Percentiles rank a stretch among this genome's conserved stretches.
Evolutionary conservation across 2,113 vertebrate species (phyloP).

Genomic region (Lethenteron camtschaticum): DNA sequence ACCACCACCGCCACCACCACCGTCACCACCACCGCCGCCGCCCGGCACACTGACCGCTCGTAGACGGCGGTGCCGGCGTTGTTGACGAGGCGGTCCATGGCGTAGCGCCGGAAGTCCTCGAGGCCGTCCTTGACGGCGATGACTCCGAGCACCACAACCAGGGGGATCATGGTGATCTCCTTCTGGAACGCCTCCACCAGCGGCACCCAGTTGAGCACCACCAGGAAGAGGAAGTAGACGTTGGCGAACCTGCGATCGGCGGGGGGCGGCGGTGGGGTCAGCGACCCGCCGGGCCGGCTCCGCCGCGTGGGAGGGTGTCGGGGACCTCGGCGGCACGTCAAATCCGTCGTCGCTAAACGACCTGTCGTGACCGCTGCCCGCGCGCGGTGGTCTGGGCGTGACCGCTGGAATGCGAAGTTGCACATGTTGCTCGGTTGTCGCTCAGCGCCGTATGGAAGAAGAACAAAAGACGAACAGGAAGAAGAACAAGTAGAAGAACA

Average conservation of each 20-base stretch:
- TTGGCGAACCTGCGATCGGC: slow-evolving; percentile 45
- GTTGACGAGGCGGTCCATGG: slow-evolving; percentile 68
- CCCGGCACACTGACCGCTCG: slow-evolving; percentile 33
- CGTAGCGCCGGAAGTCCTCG: slow-evolving; percentile 72
- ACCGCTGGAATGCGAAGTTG: not conserved
- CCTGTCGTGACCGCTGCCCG: not conserved
- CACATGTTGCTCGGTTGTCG: not conserved
- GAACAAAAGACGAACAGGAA: too few species aligned
- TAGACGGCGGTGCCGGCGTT: slow-evolving; percentile 47
- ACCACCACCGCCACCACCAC: too few species aligned
- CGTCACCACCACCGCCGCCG: too few species aligned
- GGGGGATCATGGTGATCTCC: slow-evolving; percentile 85
- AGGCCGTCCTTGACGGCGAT: slow-evolving; percentile 78
- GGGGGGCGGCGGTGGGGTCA: not conserved
- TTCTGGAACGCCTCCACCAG: slow-evolving; percentile 87
- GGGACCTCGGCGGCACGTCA: not conserved
- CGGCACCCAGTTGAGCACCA: slow-evolving; percentile 82
- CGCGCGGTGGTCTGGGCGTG: not conserved
- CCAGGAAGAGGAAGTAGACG: slow-evolving; percentile 80
- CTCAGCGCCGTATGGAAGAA: too few species aligned
- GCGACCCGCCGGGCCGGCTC: not conserved
- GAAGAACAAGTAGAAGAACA: too few species aligned
- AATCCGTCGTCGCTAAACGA: not conserved
- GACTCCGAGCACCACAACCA: slow-evolving; percentile 51
- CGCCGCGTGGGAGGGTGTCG: not conserved